Evolutionary conservation across 2,888 invertebrate species (phyloP).

Genomic region (Melanargia galathea): DNA sequence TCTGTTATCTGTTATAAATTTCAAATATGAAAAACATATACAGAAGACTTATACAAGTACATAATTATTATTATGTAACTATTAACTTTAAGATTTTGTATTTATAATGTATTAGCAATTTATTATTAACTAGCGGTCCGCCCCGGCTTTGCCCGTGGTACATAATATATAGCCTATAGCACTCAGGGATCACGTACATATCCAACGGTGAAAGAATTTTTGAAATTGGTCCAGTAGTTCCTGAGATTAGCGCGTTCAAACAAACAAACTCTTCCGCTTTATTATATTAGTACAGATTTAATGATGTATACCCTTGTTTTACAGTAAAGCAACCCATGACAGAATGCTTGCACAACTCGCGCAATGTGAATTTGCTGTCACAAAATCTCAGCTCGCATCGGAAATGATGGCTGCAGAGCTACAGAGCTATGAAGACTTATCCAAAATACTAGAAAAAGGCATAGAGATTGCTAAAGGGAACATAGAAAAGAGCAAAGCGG

Average conservation of each 20-base stretch:
- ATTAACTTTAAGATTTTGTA: too few species aligned
- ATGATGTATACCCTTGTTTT: slow-evolving; percentile 43
- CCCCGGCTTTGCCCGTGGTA: too few species aligned
- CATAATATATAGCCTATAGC: too few species aligned
- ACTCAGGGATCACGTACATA: too few species aligned
- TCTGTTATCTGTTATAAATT: too few species aligned
- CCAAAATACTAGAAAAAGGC: slow-evolving; percentile 88
- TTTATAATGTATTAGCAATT: background rate
- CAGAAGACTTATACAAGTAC: too few species aligned
- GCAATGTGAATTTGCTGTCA: slow-evolving; percentile 93
- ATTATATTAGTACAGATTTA: background rate
- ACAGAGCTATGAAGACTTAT: slow-evolving; percentile 90
- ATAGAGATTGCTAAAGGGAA: slow-evolving; percentile 91
- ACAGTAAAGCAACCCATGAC: slow-evolving; percentile 87
- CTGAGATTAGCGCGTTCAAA: too few species aligned
- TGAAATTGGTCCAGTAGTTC: too few species aligned
- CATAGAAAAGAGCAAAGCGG: slow-evolving; percentile 91
- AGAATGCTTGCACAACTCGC: slow-evolving; percentile 91
- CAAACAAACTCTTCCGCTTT: too few species aligned
- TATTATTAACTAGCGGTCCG: background rate
- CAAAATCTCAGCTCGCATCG: slow-evolving; percentile 90
- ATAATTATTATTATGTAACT: too few species aligned
- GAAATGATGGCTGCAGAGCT: slow-evolving; percentile 93
- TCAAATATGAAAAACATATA: too few species aligned
- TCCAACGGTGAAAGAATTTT: too few species aligned